These are phyloP conservation scores for Ciconia nigra DNA, from an alignment of 2,797 vertebrate genomes.

Conservation along the genomic window DNA sequence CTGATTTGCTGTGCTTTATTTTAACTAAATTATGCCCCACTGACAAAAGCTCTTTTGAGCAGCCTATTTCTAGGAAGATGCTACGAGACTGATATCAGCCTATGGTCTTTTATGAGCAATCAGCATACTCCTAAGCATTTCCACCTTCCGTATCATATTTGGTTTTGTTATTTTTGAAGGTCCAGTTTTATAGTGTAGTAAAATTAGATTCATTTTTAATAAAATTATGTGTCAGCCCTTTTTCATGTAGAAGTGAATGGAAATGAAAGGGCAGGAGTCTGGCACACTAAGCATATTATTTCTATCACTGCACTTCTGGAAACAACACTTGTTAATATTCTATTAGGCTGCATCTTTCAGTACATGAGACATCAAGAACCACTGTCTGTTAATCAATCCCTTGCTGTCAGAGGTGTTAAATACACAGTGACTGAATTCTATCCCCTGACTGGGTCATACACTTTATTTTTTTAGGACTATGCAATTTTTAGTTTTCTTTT, in stretches of 20 bases:
- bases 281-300: background rate
- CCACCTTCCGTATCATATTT: background rate
- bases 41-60: background rate
- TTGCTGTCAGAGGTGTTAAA: background rate
- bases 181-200: background rate
- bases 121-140: background rate
- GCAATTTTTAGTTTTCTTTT: background rate
- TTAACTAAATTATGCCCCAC: background rate
- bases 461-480: background rate
- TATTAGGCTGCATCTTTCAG: background rate
- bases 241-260: background rate
- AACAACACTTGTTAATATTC: conserved; percentile 9
- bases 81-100: background rate
- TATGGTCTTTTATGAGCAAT: background rate
- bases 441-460: background rate
- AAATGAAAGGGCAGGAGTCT: conserved; percentile 11
- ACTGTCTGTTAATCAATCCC: background rate
- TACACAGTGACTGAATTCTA: background rate
- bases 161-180: background rate
- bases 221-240: background rate
- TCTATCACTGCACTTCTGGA: conserved; percentile 1
- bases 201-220: background rate
- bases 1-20: conserved; percentile 39
- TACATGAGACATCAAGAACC: background rate
- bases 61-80: background rate